Conservation (phyloP, 2,888 invertebrate species). For the Oligia latruncula region DNA sequence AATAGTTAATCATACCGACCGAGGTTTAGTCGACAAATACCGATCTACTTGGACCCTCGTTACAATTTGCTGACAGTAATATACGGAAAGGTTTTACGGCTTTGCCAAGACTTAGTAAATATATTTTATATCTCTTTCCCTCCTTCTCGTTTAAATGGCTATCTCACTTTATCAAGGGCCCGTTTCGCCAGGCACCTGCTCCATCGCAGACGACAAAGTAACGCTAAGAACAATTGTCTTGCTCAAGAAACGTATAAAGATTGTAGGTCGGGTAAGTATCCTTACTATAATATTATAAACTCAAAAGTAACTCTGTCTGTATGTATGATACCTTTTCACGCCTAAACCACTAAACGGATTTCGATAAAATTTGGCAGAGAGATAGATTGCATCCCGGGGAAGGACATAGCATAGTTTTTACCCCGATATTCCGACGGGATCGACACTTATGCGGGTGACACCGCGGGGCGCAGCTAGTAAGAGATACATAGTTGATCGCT, state of each 20-base stretch:
- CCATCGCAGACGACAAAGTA: not conserved
- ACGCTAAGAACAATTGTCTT: not conserved
- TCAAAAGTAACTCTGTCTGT: too few species aligned
- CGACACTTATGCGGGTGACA: too few species aligned
- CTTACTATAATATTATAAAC: not conserved
- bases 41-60: slow-evolving; percentile 6
- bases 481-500: not conserved
- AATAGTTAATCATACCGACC: not conserved
- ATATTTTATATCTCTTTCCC: slow-evolving; percentile 28
- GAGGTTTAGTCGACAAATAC: slow-evolving; percentile 1
- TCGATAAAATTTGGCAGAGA: too few species aligned
- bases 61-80: slow-evolving; percentile 47
- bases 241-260: not conserved
- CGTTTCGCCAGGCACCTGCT: not conserved
- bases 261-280: not conserved
- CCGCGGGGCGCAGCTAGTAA: too few species aligned
- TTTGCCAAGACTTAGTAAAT: slow-evolving; percentile 22
- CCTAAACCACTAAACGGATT: too few species aligned
- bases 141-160: slow-evolving; percentile 14
- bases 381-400: too few species aligned
- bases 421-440: too few species aligned
- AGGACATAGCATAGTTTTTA: too few species aligned
- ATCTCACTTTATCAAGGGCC: slow-evolving; percentile 27
- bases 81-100: slow-evolving; percentile 50
- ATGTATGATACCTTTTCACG: too few species aligned